Evolutionary conservation across 2,888 invertebrate species (phyloP), one percentile per base, ranked within the genome.

Genomic region (Crossocerus cetratus): DNA sequence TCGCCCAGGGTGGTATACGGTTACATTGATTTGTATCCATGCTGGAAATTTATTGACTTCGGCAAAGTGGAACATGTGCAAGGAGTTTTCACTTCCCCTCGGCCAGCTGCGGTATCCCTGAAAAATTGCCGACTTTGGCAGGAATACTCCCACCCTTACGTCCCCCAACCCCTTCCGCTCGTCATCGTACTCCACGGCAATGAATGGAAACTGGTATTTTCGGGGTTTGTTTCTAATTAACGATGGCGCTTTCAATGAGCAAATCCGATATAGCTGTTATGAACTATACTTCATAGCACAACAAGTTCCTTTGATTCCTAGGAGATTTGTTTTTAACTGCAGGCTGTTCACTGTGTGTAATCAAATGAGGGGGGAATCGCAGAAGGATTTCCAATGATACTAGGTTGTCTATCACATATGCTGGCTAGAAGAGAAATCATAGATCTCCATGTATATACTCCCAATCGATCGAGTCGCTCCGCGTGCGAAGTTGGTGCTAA

Each of bases 1-100:
- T 67, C 56, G 55, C 32, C 32, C 5, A 32, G 32, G 8, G 11
- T 66, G 72, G 68, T 69, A 74, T 67, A 65, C 71, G 72, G 69
- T 65, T 63, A 73, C 77, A 68, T 77, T 80, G 71, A 80, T 80
- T 80, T 77, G 69, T 75, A 80, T 80, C 63, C 61, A 63, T 22
- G 59, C 53, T 23, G 18, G 64, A 69, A 77, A 75, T 80, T 77
- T 80, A 80, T 80, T 61, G 75, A 67, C 67, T 68, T 73, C 68
- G 63, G 64, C 60, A 71, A 77, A 80, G 65, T 73, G 73, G 75
- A 75, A 77, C 75, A 75, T 61, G 77, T 71, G 73, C 73, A 67
- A 74, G 65, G 76, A 72, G 72, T 74, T 80, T 68, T 56, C 53
- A 67, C 65, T 72, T 66, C 58, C 49, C 58, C 53, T 60, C 72